Conservation (phyloP, 2,113 vertebrate species). For the Actinemys pallida region DNA sequence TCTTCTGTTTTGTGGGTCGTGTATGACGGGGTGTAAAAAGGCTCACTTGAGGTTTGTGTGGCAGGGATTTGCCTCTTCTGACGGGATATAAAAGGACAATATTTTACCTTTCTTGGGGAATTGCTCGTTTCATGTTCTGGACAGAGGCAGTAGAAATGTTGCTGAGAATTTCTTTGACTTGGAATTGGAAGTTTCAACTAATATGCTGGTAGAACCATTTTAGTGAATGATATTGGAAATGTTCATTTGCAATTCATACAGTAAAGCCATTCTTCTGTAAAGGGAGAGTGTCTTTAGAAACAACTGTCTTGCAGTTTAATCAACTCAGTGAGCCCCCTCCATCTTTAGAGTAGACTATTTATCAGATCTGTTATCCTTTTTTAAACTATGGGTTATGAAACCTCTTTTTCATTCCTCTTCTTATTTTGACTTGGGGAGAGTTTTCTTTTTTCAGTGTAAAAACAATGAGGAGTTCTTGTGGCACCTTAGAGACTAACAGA, state of each 20-base stretch:
- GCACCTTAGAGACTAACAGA: too few relatives aligned
- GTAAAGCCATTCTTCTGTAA: not conserved
- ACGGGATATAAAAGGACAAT: not conserved
- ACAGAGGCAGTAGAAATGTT: not conserved
- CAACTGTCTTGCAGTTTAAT: too few relatives aligned
- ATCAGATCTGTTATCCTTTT: not conserved
- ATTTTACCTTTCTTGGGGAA: not conserved
- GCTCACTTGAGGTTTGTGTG: fast-evolving
- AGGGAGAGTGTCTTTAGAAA: not conserved
- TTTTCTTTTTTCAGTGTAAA: not conserved
- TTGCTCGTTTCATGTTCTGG: not conserved
- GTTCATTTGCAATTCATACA: not conserved
- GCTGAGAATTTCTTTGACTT: not conserved
- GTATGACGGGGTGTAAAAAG: fast-evolving
- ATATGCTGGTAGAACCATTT: not conserved
- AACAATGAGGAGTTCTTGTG: too few relatives aligned
- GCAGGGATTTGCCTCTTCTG: not conserved
- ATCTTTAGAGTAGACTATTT: not conserved
- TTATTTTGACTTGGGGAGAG: not conserved
- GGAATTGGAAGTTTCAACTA: not conserved
- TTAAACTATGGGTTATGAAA: not conserved
- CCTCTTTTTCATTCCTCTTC: not conserved
- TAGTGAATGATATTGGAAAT: not conserved
- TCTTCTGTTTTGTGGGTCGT: not conserved
- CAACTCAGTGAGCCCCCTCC: not conserved